Percentiles rank a stretch among this genome's conserved stretches.
These are phyloP conservation scores for Azorinus chamasolen DNA, from an alignment of 2,888 invertebrate genomes.

Conservation along the genomic window DNA sequence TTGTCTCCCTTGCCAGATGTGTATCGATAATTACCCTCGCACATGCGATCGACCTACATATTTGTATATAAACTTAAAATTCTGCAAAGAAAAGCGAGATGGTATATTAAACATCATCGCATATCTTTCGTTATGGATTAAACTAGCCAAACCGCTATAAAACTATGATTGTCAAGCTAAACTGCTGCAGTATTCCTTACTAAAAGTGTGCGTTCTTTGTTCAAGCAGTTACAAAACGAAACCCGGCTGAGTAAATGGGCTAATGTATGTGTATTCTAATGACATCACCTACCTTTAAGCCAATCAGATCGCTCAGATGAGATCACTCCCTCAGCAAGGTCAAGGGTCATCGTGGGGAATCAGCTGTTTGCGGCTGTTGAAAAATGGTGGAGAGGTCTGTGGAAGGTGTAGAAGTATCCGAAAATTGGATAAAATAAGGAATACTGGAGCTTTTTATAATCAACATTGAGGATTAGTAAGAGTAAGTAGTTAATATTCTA, in stretches of 20 bases:
- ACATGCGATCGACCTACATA: conserved; percentile 37
- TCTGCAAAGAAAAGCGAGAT: conserved; percentile 6
- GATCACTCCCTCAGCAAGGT: conserved; percentile 61
- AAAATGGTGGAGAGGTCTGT: conserved; percentile 37
- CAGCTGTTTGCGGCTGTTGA: conserved; percentile 65
- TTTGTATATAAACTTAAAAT: conserved; percentile 1
- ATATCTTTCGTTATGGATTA: background rate
- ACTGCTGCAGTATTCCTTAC: conserved; percentile 47
- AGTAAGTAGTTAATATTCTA: too few relatives aligned
- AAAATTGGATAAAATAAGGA: too few relatives aligned
- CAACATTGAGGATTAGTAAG: too few relatives aligned
- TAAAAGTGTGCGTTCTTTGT: conserved; percentile 47
- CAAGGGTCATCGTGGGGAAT: conserved; percentile 59
- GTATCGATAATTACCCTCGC: conserved; percentile 1
- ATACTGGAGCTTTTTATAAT: too few relatives aligned
- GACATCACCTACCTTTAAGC: conserved; percentile 58
- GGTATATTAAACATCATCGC: conserved; percentile 48
- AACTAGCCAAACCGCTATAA: background rate
- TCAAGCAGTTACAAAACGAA: conserved; percentile 12
- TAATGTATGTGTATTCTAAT: conserved; percentile 63
- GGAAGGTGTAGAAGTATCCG: too few relatives aligned
- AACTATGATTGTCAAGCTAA: conserved; percentile 30
- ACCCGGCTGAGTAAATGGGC: conserved; percentile 58
- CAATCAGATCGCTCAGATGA: conserved; percentile 47
- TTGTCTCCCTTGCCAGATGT: conserved; percentile 5